These are phyloP conservation scores for Pedetes capensis DNA, from an alignment of 2,113 vertebrate genomes.

Conservation along the genomic window DNA sequence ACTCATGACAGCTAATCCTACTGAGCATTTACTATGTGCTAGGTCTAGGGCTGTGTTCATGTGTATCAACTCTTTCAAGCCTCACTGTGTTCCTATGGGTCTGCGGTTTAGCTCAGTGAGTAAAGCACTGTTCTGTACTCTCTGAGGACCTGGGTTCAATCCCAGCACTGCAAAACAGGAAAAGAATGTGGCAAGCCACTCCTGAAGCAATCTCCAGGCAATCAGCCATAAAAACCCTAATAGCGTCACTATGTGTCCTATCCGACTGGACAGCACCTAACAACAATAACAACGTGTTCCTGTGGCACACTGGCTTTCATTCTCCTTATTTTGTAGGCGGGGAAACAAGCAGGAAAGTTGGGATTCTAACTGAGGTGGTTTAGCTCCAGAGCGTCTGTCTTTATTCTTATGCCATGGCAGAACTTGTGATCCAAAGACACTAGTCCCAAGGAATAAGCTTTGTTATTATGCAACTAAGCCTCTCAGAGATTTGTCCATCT, in stretches of 20 bases:
- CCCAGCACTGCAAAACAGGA: too few species aligned
- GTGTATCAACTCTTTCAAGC: not conserved
- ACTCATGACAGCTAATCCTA: not conserved
- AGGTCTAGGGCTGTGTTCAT: fast-evolving
- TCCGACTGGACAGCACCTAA: too few species aligned
- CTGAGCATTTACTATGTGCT: not conserved
- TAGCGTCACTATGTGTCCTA: too few species aligned
- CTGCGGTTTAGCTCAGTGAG: too few species aligned
- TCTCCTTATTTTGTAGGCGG: not conserved
- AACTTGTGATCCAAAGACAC: not conserved
- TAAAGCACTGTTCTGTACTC: too few species aligned
- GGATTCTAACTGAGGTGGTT: not conserved
- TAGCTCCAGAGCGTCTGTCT: not conserved
- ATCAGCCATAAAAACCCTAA: too few species aligned
- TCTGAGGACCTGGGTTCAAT: too few species aligned
- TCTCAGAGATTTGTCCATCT: not conserved
- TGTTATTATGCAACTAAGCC: not conserved
- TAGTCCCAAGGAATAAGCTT: not conserved
- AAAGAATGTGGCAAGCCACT: too few species aligned
- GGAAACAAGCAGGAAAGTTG: not conserved
- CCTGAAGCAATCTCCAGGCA: too few species aligned
- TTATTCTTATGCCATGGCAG: not conserved
- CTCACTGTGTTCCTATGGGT: fast-evolving
- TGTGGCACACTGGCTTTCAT: not conserved
- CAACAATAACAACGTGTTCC: too few species aligned